phyloP scores from a whole-genome alignment of 1,140 invertebrate species.

The Cydia amplana region DNA sequence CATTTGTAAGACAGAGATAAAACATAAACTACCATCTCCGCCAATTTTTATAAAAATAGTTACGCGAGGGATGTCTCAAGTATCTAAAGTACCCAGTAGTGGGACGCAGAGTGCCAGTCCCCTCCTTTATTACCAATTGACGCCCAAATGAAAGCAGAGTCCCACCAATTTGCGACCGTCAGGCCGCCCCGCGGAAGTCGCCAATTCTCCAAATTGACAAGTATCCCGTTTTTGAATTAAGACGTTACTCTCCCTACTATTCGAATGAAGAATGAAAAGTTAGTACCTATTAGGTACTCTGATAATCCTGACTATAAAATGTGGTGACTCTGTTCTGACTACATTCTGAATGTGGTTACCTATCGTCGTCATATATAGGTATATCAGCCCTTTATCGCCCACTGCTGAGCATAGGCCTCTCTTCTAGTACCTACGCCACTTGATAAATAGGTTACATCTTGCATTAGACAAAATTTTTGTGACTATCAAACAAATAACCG shows the following conservation, averaged over 20 bases:
- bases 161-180: constrained; percentile 60
- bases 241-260: constrained; percentile 9
- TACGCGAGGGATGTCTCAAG: background rate
- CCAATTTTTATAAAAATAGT: background rate
- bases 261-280: background rate
- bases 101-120: constrained; percentile 37
- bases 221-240: constrained; percentile 52
- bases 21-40: background rate
- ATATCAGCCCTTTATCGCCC: too few relatives aligned
- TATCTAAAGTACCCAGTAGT: background rate
- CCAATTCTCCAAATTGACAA: constrained; percentile 68
- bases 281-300: background rate
- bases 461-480: too few relatives aligned
- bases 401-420: too few relatives aligned
- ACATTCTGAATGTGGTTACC: too few relatives aligned
- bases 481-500: too few relatives aligned
- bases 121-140: constrained; percentile 57
- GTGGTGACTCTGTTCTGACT: too few relatives aligned
- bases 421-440: too few relatives aligned
- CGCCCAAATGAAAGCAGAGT: constrained; percentile 53
- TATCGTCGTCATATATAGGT: too few relatives aligned
- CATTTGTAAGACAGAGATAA: too few relatives aligned
- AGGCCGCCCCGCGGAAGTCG: constrained; percentile 55
- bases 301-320: background rate
- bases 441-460: too few relatives aligned